Base-by-base conservation (phyloP, 2,888 invertebrate genomes). In the Ormyrus nitidulus region DNA sequence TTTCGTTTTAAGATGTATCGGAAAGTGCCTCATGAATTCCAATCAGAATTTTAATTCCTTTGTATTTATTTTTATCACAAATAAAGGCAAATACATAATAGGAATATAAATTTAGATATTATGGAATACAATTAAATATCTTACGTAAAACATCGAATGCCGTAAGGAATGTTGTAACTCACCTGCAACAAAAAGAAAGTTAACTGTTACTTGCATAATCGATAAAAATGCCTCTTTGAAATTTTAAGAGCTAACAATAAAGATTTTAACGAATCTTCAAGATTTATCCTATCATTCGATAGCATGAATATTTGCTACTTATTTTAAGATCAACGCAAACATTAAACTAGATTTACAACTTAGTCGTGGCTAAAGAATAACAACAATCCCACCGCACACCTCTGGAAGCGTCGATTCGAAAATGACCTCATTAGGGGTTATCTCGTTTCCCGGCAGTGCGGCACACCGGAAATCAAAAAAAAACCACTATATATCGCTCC, bases 101-200 rank as follows among this genome's bases (percentile, higher is more conserved):
- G 4, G 5, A 51, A 13, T 49, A 51, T 19, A 66, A 51, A 5
- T 5, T 48, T 49, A 8, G 13, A 66, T 34, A 66, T 34, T 66
- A 6, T 13, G 34, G 6, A 54, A 34, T 34, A 34, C 34, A 34
- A 34, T 34, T 34, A 34, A 34, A 34, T 34, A 34, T 34, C 34
- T 10, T 9, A 34, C 53, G 34, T 34, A 34, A 9, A 34, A 10
- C 0, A 44, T 0, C n/a, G 34, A 6, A 10, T 68, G 13, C 1
- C 11, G 6, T 53, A 11, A 53, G 9, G 5, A 44, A 6, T 7
- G 53, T 54, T 3, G n/a, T 48, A 11, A 48, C 70, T 70, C 58
- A 70, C 70, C 70, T 58, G 58, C 9, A 70, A 70, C 70, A 49
- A 46, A 70, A 46, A 58, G 2, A 56, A 13, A 56, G 9, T 56